Conservation (phyloP, 2,888 invertebrate genomes). For the Axea sp. region DNA sequence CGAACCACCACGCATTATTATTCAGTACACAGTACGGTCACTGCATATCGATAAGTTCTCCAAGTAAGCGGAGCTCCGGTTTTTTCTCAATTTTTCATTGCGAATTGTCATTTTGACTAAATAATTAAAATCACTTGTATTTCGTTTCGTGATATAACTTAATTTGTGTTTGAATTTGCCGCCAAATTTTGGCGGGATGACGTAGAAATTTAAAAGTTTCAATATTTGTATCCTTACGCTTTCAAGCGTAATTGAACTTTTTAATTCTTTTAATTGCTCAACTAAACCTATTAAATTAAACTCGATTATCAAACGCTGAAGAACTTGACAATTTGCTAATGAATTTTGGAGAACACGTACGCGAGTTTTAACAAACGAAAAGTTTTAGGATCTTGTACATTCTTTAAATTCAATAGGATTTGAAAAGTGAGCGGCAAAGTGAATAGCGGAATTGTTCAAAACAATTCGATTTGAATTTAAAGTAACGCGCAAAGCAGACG, state of each 20-base stretch:
- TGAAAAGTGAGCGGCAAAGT: conserved; percentile 26
- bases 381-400: conserved; percentile 34
- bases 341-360: conserved; percentile 12
- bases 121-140: no score
- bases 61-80: conserved; percentile 29
- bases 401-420: conserved; percentile 5
- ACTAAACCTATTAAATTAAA: no score
- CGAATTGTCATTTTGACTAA: conserved; percentile 12
- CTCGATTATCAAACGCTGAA: no score
- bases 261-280: no score
- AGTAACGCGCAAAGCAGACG: conserved; percentile 31
- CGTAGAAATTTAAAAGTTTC: no score
- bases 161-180: conserved; percentile 1
- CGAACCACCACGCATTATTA: conserved; percentile 55
- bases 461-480: conserved; percentile 34
- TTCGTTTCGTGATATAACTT: no score
- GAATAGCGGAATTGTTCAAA: conserved; percentile 17
- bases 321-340: conserved; percentile 12
- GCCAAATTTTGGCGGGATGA: conserved; percentile 3
- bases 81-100: conserved; percentile 1
- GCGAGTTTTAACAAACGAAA: conserved; percentile 19
- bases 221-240: no score
- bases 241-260: no score
- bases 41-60: conserved; percentile 52
- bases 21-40: conserved; percentile 55